phyloP scores from a whole-genome alignment of 2,797 vertebrate species.

The Botia almorhae region DNA sequence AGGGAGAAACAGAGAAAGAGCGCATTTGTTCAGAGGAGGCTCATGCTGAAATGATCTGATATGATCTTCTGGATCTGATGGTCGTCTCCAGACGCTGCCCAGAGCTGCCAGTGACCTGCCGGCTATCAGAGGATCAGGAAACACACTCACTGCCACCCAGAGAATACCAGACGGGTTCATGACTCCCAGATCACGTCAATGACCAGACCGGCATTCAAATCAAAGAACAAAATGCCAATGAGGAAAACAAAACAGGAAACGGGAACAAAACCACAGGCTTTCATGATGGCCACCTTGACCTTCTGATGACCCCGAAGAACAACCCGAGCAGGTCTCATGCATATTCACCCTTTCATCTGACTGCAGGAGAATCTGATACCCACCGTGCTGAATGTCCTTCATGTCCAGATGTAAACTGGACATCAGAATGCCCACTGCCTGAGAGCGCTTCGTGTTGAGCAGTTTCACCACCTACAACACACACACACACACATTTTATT shows the following conservation, averaged over 20 bases:
- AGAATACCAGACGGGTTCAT: constrained; percentile 33
- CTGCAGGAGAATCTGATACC: constrained; percentile 56
- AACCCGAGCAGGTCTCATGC: background rate
- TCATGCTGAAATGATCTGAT: constrained; percentile 34
- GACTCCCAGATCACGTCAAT: constrained; percentile 13
- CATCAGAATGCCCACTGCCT: constrained; percentile 98
- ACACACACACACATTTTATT: background rate
- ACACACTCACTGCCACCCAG: constrained; percentile 41
- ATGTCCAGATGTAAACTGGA: constrained; percentile 96
- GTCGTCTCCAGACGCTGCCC: constrained; percentile 48
- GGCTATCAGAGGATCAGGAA: constrained; percentile 51
- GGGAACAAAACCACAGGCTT: constrained; percentile 3
- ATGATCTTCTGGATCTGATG: constrained; percentile 37
- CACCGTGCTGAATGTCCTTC: constrained; percentile 96
- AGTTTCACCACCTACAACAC: constrained; percentile 59
- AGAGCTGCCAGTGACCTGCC: constrained; percentile 23
- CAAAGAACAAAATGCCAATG: background rate
- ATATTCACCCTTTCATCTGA: no score
- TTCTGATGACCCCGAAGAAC: background rate
- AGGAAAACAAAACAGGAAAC: constrained; percentile 30
- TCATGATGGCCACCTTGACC: background rate
- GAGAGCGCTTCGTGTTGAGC: constrained; percentile 76
- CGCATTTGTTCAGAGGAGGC: background rate
- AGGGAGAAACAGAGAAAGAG: no score
- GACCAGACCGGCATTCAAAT: constrained; percentile 15